Evolutionary conservation across 2,888 invertebrate genomes (phyloP).

Genomic region (Heteromurus nitidus): DNA sequence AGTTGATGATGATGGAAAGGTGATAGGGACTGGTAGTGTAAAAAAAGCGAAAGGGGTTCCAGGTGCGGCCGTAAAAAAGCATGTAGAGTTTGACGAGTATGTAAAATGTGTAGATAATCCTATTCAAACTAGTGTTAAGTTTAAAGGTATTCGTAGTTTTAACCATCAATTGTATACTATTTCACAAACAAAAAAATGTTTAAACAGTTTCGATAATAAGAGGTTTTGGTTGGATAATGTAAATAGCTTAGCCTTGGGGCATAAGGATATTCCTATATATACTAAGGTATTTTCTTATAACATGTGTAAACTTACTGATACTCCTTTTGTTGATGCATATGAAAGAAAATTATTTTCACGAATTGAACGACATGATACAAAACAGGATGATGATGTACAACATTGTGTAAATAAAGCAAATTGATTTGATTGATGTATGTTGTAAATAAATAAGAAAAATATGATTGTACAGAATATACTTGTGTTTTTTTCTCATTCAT

Average conservation of each 20-base stretch:
- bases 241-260: conserved; percentile 41
- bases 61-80: conserved; percentile 21
- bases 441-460: no score
- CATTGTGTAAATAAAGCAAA: no score
- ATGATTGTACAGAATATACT: no score
- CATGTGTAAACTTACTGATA: no score
- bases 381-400: no score
- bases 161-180: conserved; percentile 22
- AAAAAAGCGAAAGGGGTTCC: conserved; percentile 58
- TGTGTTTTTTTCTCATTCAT: no score
- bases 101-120: background rate
- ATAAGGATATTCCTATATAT: conserved; percentile 47
- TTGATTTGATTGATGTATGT: no score
- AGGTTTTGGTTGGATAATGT: background rate
- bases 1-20: background rate
- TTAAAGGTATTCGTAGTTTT: conserved; percentile 30
- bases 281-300: no score
- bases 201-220: conserved; percentile 57
- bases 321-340: no score
- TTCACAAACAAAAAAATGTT: conserved; percentile 10
- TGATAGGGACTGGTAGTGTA: background rate
- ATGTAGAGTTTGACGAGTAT: conserved; percentile 28
- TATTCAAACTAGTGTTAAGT: background rate
- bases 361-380: no score
- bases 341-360: no score